These are phyloP conservation scores for Nyctalus aviator DNA, from an alignment of 2,797 vertebrate species.

Conservation along the genomic window DNA sequence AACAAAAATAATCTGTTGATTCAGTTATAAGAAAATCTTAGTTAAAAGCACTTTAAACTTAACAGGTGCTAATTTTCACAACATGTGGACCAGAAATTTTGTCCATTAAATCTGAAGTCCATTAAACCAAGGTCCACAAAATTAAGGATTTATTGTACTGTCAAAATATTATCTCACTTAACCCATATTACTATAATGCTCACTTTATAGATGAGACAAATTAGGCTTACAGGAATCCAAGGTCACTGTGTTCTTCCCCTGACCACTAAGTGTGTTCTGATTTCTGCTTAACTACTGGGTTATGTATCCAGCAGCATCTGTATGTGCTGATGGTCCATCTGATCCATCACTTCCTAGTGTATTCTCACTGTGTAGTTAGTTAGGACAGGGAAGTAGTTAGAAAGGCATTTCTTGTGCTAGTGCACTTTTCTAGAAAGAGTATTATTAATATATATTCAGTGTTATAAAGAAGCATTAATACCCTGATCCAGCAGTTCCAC, in stretches of 20 bases:
- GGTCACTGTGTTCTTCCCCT: not conserved
- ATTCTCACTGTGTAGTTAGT: not conserved
- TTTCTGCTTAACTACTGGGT: not conserved
- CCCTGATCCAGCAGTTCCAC: constrained; percentile 25
- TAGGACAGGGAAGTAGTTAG: not conserved
- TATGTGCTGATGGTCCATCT: not conserved
- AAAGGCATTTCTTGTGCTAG: not conserved
- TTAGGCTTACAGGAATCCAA: constrained; percentile 1
- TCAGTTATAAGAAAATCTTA: too few species aligned
- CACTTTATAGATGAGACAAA: constrained; percentile 15
- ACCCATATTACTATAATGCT: not conserved
- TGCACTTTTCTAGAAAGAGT: constrained; percentile 36
- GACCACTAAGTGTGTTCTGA: not conserved
- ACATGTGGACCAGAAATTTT: too few species aligned
- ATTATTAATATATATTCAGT: not conserved
- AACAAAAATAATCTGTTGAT: too few species aligned
- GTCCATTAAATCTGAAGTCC: too few species aligned
- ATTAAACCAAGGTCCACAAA: too few species aligned
- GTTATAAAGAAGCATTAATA: constrained; percentile 43
- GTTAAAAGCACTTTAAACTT: too few species aligned
- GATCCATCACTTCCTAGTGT: not conserved
- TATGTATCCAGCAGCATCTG: not conserved
- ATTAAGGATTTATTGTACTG: not conserved
- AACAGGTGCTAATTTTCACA: too few species aligned
- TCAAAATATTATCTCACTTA: not conserved